Evolutionary conservation across 2,113 vertebrate species (phyloP).

Genomic region (Caracal caracal): DNA sequence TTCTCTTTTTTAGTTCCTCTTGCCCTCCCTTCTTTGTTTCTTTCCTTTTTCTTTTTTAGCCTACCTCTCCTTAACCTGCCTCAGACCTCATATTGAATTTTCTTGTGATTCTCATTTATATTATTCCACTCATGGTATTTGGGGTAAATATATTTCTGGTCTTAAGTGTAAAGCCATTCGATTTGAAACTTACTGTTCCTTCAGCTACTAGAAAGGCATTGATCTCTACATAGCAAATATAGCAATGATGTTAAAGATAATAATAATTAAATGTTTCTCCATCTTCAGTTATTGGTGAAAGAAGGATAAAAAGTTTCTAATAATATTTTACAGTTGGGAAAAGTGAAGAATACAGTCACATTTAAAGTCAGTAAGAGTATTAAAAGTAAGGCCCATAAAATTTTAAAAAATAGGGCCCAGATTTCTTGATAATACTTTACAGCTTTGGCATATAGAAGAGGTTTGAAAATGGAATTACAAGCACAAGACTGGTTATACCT

Average conservation of each 20-base stretch:
- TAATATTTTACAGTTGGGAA: neutral
- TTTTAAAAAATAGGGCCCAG: neutral
- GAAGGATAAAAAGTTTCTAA: neutral
- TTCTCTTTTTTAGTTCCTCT: neutral
- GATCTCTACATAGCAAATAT: neutral
- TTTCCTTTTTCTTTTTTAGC: neutral
- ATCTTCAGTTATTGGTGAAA: neutral
- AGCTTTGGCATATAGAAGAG: neutral
- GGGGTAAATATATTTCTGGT: neutral
- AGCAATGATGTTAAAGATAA: neutral
- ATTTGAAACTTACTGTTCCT: neutral
- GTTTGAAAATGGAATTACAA: neutral
- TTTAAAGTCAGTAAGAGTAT: neutral
- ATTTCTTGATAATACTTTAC: neutral
- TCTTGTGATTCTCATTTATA: neutral
- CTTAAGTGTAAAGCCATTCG: neutral
- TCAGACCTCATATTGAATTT: neutral
- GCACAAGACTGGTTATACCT: neutral
- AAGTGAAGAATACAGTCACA: constrained; percentile 24
- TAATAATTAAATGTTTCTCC: neutral
- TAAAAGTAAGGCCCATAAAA: neutral
- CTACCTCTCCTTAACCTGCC: neutral
- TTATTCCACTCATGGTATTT: neutral
- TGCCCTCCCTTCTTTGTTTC: neutral
- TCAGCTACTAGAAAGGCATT: constrained; percentile 7